Evolutionary conservation across 2,113 vertebrate species (phyloP).

Genomic region (Coryphaenoides rupestris): DNA sequence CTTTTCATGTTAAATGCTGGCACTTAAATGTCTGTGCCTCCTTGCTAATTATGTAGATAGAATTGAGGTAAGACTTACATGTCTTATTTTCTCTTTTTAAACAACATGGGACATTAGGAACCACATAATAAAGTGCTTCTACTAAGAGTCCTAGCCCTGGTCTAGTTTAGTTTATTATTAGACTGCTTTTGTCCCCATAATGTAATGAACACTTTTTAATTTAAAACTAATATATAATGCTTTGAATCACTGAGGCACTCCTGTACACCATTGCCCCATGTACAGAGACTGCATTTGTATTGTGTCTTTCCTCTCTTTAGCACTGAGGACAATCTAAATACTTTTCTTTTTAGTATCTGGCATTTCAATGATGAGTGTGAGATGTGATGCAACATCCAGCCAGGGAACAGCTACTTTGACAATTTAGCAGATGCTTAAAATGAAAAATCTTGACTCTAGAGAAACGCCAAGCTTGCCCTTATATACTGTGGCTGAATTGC

Average conservation of each 20-base stretch:
- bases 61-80: conserved; percentile 30
- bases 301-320: conserved; percentile 39
- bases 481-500: conserved; percentile 57
- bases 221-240: no score
- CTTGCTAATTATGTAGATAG: conserved; percentile 39
- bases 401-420: conserved; percentile 38
- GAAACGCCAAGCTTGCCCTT: conserved; percentile 20
- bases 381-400: conserved; percentile 31
- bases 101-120: conserved; percentile 27
- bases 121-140: conserved; percentile 8
- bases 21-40: conserved; percentile 58
- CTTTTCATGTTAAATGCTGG: conserved; percentile 56
- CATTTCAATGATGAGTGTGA: conserved; percentile 44
- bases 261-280: conserved; percentile 19
- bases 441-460: no score
- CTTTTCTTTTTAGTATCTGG: conserved; percentile 36
- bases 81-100: conserved; percentile 36
- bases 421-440: conserved; percentile 19
- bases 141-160: conserved; percentile 4
- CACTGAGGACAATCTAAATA: conserved; percentile 57
- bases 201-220: no score
- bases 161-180: not conserved
- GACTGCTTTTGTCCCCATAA: no score
- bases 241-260: conserved; percentile 24
- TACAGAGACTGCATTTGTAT: conserved; percentile 33